Percentiles rank a stretch among this genome's conserved stretches.
Evolutionary conservation across 35 echinoderm and acorn worm genomes (phyloP).

Genomic region (Strongylocentrotus purpuratus): DNA sequence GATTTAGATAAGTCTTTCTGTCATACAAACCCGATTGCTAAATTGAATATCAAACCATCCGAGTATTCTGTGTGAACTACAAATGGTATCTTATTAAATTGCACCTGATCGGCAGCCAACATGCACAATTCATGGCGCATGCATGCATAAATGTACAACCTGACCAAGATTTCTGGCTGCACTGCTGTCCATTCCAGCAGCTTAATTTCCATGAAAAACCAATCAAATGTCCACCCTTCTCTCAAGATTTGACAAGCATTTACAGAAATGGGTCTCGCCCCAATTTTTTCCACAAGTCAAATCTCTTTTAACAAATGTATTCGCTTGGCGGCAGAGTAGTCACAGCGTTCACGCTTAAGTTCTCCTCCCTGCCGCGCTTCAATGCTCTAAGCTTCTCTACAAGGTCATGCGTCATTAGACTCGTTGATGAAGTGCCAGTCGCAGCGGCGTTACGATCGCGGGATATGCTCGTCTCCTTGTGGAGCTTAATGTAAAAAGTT

Average conservation of each 20-base stretch:
- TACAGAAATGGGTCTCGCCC: neutral
- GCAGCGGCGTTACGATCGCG: neutral
- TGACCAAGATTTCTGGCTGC: neutral
- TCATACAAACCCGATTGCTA: no score
- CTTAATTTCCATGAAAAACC: neutral
- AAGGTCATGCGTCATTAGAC: neutral
- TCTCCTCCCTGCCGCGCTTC: neutral
- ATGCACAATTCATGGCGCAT: no score
- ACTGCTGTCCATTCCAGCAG: neutral
- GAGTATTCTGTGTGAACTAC: no score
- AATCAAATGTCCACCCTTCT: neutral
- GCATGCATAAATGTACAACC: neutral
- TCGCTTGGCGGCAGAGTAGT: constrained; percentile 22
- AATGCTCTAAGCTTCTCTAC: neutral
- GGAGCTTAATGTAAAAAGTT: neutral
- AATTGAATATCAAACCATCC: no score
- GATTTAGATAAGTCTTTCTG: neutral
- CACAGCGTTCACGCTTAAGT: constrained; percentile 34
- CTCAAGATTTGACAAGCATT: neutral
- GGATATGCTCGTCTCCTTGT: neutral
- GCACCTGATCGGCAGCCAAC: no score
- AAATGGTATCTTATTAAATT: no score
- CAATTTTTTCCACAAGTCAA: neutral
- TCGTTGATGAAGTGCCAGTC: neutral
- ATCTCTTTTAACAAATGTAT: neutral